phyloP scores from a whole-genome alignment of 1,140 invertebrate species.

The Apis dorsata region DNA sequence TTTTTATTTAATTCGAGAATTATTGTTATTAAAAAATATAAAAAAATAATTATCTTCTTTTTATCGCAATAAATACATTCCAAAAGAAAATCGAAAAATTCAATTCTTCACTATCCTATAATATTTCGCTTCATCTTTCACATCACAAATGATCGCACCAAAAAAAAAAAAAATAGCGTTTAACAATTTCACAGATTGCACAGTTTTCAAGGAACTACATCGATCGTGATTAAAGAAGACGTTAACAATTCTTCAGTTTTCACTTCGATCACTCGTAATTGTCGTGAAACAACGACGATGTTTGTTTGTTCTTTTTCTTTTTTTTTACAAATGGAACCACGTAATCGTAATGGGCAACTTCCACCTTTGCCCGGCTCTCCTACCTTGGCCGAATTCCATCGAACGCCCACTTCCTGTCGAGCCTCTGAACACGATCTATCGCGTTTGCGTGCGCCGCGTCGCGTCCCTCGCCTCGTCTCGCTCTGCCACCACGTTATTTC shows the following conservation, averaged over 20 bases:
- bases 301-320: slow-evolving; percentile 51
- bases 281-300: slow-evolving; percentile 11
- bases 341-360: slow-evolving; percentile 73
- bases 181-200: too few relatives aligned
- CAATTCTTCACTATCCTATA: too few relatives aligned
- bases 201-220: too few relatives aligned
- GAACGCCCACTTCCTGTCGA: slow-evolving; percentile 79
- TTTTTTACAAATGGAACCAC: slow-evolving; percentile 72
- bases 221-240: too few relatives aligned
- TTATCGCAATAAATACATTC: too few relatives aligned
- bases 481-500: slow-evolving; percentile 7
- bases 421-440: slow-evolving; percentile 76
- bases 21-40: too few relatives aligned
- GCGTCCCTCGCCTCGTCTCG: slow-evolving; percentile 50
- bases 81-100: too few relatives aligned
- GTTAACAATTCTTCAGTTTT: slow-evolving; percentile 18
- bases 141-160: too few relatives aligned
- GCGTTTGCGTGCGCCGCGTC: slow-evolving; percentile 50
- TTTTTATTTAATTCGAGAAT: too few relatives aligned
- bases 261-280: slow-evolving; percentile 16
- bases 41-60: too few relatives aligned
- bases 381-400: slow-evolving; percentile 79
- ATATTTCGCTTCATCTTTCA: too few relatives aligned
- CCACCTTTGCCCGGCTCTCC: slow-evolving; percentile 74
- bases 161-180: too few relatives aligned